Base-by-base conservation (phyloP, 2,797 vertebrate species). In the Cossypha niveicapilla region DNA sequence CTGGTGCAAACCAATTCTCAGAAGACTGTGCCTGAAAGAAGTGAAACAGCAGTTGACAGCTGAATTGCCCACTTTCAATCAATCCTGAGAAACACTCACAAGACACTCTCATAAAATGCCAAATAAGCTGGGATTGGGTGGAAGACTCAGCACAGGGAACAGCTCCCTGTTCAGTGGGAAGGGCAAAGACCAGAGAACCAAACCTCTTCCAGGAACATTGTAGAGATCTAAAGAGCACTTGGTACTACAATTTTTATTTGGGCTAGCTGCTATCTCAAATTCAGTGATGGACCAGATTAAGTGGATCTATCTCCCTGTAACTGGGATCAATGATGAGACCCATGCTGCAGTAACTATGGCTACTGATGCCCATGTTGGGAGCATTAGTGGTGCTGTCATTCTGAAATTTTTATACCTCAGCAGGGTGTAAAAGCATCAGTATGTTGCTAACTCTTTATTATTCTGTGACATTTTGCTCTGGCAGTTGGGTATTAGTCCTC, bases 381-480 rank as follows among this genome's bases (percentile, higher is more conserved):
- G 8, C 32, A 76, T 18, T 30, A 73, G 51, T 22, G 35, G 25
- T 41, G 56, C 41, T 51, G 51, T 51, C 71, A 76, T 66, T 76
- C 67, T 47, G 22, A 81, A 89, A 76, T 58, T 82, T 75, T 82
- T 75, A 47, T 62, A 45, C 50, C 56, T 79, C 63, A 66, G 71
- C 8, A 3, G 71, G 42, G 32, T 76, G 44, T 54, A 73, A 92
- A 35, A 75, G 60, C 39, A 76, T 87, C 77, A 85, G 32, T 48
- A 85, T 47, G 47, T n/a, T 85, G 62, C 77, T 86, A 92, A 86
- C 25, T 60, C 58, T 86, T 58, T 53, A 82, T 90, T 82, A 90
- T 57, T 91, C 88, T 89, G 71, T 87, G 71, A 89, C 81, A 92
- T 88, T 84, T 84, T 91, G 74, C 74, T 82, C 39, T 19, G 37